phyloP scores from a whole-genome alignment of 2,113 vertebrate genomes.

The Rafetus swinhoei region DNA sequence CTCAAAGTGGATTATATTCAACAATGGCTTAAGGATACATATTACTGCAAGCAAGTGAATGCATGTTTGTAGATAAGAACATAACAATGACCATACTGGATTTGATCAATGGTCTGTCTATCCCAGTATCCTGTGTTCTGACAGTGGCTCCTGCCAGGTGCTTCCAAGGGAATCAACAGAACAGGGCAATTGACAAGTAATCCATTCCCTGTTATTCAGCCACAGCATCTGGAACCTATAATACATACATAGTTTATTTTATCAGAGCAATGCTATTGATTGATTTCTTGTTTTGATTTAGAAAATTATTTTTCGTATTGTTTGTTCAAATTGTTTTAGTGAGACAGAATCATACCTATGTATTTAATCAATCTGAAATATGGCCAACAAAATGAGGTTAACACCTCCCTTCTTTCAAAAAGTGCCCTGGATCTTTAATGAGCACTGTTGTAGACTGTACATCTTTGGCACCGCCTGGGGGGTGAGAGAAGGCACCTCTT shows the following conservation, averaged over 20 bases:
- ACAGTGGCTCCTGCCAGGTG: no score
- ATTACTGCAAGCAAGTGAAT: not conserved
- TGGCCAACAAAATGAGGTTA: no score
- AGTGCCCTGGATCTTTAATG: not conserved
- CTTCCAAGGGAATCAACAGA: no score
- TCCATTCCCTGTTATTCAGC: no score
- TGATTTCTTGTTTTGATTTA: not conserved
- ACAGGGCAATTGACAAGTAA: no score
- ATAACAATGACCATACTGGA: no score
- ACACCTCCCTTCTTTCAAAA: no score
- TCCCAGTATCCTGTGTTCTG: no score
- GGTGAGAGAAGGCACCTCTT: not conserved
- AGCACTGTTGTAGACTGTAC: not conserved
- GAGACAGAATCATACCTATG: not conserved
- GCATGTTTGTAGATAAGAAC: not conserved
- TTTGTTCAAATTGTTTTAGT: not conserved
- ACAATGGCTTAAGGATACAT: not conserved
- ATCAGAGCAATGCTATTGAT: not conserved
- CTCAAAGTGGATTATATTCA: not conserved
- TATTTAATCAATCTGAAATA: not conserved
- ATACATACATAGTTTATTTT: not conserved
- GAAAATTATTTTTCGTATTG: not conserved
- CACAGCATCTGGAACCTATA: not conserved
- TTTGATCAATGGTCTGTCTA: no score
- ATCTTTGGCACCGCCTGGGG: not conserved